phyloP scores from a whole-genome alignment of 2,797 vertebrate genomes.

The Limnodromus scolopaceus region DNA sequence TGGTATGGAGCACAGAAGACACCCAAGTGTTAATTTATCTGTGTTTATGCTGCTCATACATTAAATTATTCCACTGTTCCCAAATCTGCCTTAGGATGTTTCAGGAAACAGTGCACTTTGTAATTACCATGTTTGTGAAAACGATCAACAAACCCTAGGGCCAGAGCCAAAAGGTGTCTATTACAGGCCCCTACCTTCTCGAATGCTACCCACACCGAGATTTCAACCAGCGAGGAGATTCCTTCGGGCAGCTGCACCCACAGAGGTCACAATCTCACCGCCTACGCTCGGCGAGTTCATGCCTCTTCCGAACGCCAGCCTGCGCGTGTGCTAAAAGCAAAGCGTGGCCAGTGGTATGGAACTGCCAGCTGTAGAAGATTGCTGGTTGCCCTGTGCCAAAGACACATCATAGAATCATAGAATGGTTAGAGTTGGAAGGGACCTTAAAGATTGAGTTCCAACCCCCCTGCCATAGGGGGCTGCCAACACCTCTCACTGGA shows the following conservation, averaged over 20 bases:
- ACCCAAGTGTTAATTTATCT: neutral
- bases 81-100: neutral
- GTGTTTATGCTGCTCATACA: neutral
- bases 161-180: neutral
- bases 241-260: neutral
- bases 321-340: neutral
- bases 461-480: too few species aligned
- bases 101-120: neutral
- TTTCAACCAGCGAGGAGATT: neutral
- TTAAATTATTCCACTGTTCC: neutral
- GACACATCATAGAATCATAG: neutral
- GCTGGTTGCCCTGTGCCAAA: neutral
- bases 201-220: neutral
- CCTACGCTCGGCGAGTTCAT: neutral
- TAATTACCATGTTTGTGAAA: neutral
- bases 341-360: neutral
- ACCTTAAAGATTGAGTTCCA: too few species aligned
- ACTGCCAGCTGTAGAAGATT: neutral
- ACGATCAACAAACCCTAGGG: neutral
- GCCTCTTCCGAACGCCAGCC: neutral
- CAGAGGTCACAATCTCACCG: neutral
- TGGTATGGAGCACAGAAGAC: neutral
- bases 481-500: too few species aligned
- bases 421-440: too few species aligned
- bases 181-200: neutral